Base-by-base conservation (phyloP, 2,888 invertebrate genomes). In the Rhopalosiphum nymphaeae region DNA sequence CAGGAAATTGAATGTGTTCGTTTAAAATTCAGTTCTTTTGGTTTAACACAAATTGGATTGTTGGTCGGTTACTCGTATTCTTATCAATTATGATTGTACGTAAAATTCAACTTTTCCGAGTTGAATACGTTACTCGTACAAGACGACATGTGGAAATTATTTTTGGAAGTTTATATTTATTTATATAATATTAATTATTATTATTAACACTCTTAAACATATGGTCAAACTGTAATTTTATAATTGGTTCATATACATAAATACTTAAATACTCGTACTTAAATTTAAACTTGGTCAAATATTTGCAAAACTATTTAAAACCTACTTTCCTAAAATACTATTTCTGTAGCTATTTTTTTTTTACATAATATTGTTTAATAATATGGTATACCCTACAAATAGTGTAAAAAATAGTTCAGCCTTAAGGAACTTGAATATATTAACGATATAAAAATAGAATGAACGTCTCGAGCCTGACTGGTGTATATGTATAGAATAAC, bases 311-410 rank as follows among this genome's bases (percentile, higher is more conserved):
- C 53, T 36, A 56, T 67, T 49, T 44, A 42, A 10, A 67, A 90
- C n/a, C 67, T 29, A 67, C 36, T 90, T 67, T 29, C 36, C 49
- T 49, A 78, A 78, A 90, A 78, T 25, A 49, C 10, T 36, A 67
- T 90, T 67, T 57, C 29, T 57, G 36, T 21, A 1, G 21, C 36
- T 67, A 9, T 25, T 46, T 42, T 36, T 53, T 36, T 49, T 46
- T 91, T 91, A 84, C 84, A 42, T 91, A 85, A 84, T 91, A 56
- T 42, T 84, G 42, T 85, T 56, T 91, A 91, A 91, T 91, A 42
- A 91, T 4, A 85, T 91, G 56, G 84, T 53, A 56, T 91, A 91
- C 84, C 53, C 53, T 56, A 84, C 84, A 42, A 84, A 44, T 53
- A 0, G 53, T 46, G 21, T 10, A 56, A 84, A 84, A 90, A 91